Percentiles rank a stretch among this genome's conserved stretches.
phyloP scores from a whole-genome alignment of 1,140 invertebrate genomes.

The Formica exsecta region DNA sequence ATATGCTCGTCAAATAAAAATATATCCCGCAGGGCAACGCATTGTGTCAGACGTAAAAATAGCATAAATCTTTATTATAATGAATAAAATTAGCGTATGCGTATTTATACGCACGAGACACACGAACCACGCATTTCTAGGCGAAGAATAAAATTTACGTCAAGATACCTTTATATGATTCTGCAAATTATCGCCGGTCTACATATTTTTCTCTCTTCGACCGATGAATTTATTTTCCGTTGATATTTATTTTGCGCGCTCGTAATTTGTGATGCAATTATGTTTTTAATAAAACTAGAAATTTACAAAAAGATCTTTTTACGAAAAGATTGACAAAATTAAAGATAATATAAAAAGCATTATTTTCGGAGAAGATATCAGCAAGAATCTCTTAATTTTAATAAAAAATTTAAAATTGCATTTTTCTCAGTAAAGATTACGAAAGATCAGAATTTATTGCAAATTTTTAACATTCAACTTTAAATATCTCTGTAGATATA shows the following conservation, averaged over 20 bases:
- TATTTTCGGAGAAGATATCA: background rate
- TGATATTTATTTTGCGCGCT: constrained; percentile 13
- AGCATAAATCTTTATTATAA: constrained; percentile 62
- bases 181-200: background rate
- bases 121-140: constrained; percentile 23
- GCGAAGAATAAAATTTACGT: constrained; percentile 37
- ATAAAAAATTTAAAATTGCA: constrained; percentile 37
- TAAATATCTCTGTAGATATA: constrained; percentile 24
- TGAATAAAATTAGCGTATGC: constrained; percentile 41
- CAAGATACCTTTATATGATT: constrained; percentile 17
- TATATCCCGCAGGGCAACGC: constrained; percentile 34
- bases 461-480: constrained; percentile 42
- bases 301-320: background rate
- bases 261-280: constrained; percentile 18
- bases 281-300: background rate
- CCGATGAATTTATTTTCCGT: constrained; percentile 21
- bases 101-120: constrained; percentile 31
- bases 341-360: background rate
- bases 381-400: constrained; percentile 9
- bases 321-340: background rate
- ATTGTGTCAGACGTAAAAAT: constrained; percentile 42
- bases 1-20: constrained; percentile 39
- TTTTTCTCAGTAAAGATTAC: constrained; percentile 30
- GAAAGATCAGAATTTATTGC: constrained; percentile 18
- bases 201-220: background rate